A percentile compares a stretch with the other conserved stretches of the same genome.
Conservation (phyloP, 2,797 vertebrate genomes). For the Trachurus trachurus region DNA sequence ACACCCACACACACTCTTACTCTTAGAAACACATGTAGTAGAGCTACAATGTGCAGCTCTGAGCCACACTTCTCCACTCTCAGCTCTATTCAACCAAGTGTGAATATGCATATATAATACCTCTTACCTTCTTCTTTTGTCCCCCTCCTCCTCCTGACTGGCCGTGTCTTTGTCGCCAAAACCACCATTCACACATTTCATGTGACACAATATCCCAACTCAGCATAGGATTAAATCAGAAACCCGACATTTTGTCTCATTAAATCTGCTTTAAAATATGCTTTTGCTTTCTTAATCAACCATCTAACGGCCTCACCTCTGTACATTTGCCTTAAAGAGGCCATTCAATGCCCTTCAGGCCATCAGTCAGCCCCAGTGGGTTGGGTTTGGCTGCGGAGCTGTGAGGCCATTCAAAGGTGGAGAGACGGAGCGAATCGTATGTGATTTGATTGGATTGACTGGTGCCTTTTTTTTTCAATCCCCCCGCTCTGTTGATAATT, state of each 20-base stretch:
- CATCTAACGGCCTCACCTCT: constrained; percentile 62
- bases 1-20: neutral
- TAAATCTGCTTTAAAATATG: constrained; percentile 46
- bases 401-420: constrained; percentile 22
- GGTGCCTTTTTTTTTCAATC: constrained; percentile 30
- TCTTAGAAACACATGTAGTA: neutral
- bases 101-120: neutral
- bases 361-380: constrained; percentile 37
- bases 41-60: neutral
- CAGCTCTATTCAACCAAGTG: neutral
- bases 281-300: constrained; percentile 60
- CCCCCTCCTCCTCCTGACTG: neutral
- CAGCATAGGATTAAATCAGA: constrained; percentile 14
- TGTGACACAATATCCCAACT: constrained; percentile 16
- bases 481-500: constrained; percentile 51
- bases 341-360: constrained; percentile 44
- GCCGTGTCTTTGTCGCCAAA: neutral
- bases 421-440: constrained; percentile 37
- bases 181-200: constrained; percentile 11
- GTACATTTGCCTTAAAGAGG: constrained; percentile 34
- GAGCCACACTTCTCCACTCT: neutral
- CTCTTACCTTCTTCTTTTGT: neutral
- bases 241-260: constrained; percentile 42
- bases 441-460: constrained; percentile 58
- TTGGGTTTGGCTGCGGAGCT: neutral